Conservation (phyloP, 2,888 invertebrate species). For the Agrochola lota region DNA sequence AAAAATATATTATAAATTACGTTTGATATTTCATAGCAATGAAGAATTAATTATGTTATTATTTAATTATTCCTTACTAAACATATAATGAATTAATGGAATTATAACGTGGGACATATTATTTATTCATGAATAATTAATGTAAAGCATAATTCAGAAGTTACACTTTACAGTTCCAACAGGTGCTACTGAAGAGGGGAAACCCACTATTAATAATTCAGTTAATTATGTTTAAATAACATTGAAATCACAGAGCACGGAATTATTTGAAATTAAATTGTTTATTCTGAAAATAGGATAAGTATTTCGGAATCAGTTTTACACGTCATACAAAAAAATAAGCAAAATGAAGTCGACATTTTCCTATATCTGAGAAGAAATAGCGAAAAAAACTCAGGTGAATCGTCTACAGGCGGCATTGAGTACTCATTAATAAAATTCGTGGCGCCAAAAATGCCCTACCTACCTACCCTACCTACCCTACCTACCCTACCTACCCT, state of each 20-base stretch:
- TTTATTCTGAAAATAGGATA: neutral
- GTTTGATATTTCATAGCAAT: conserved; percentile 12
- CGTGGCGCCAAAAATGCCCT: too few relatives aligned
- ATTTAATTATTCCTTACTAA: conserved; percentile 17
- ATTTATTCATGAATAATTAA: conserved; percentile 36
- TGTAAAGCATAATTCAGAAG: conserved; percentile 16
- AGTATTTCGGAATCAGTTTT: neutral
- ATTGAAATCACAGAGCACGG: neutral
- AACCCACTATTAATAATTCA: neutral
- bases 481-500: too few relatives aligned
- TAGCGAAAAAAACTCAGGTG: neutral
- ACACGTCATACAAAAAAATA: neutral
- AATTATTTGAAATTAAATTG: neutral
- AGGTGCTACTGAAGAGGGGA: neutral
- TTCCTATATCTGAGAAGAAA: neutral
- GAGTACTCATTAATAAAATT: neutral
- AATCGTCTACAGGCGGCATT: neutral
- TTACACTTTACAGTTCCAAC: conserved; percentile 2
- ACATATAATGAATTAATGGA: conserved; percentile 17
- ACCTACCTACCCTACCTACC: too few relatives aligned
- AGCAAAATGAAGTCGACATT: too few relatives aligned
- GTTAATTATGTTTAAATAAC: neutral
- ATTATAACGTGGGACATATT: conserved; percentile 11
- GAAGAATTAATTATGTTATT: conserved; percentile 25
- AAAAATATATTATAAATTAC: neutral